These are phyloP conservation scores for Diachasma alloeum DNA, from an alignment of 1,140 invertebrate genomes.

Conservation along the genomic window DNA sequence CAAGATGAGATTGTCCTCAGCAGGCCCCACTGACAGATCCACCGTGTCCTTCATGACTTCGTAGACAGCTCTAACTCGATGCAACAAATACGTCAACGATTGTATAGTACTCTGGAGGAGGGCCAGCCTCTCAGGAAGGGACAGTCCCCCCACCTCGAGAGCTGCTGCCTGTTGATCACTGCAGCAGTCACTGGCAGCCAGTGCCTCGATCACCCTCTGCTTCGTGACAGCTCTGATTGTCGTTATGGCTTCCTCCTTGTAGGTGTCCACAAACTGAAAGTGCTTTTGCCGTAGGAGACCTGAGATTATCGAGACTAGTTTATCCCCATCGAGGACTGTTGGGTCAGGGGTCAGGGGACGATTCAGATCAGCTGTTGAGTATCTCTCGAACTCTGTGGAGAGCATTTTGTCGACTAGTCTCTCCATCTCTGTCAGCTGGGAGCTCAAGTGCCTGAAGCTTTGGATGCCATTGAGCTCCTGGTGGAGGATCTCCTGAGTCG, in stretches of 20 bases:
- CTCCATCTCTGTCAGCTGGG: constrained; percentile 96
- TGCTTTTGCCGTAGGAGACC: constrained; percentile 86
- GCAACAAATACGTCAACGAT: constrained; percentile 64
- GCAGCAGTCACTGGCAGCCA: constrained; percentile 72
- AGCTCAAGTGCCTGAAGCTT: constrained; percentile 92
- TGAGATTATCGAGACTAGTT: constrained; percentile 87
- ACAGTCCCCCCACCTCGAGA: constrained; percentile 65
- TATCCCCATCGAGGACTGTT: constrained; percentile 78
- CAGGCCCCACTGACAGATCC: constrained; percentile 66
- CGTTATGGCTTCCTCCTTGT: constrained; percentile 88
- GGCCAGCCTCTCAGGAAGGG: constrained; percentile 80
- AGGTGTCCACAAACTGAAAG: constrained; percentile 87
- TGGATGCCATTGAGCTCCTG: constrained; percentile 90
- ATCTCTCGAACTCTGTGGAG: constrained; percentile 92
- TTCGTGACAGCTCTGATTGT: constrained; percentile 89
- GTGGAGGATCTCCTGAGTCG: constrained; percentile 92
- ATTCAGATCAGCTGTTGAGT: constrained; percentile 91
- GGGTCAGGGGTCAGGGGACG: constrained; percentile 76
- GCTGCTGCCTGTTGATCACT: constrained; percentile 63
- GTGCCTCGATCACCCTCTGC: constrained; percentile 84
- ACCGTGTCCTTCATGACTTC: constrained; percentile 77
- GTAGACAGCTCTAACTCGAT: constrained; percentile 74
- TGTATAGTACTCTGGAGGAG: constrained; percentile 79
- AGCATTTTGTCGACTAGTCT: constrained; percentile 97
- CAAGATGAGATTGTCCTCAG: constrained; percentile 43